Conservation (phyloP, 2,113 vertebrate genomes). For the Coracopsis vasa region DNA sequence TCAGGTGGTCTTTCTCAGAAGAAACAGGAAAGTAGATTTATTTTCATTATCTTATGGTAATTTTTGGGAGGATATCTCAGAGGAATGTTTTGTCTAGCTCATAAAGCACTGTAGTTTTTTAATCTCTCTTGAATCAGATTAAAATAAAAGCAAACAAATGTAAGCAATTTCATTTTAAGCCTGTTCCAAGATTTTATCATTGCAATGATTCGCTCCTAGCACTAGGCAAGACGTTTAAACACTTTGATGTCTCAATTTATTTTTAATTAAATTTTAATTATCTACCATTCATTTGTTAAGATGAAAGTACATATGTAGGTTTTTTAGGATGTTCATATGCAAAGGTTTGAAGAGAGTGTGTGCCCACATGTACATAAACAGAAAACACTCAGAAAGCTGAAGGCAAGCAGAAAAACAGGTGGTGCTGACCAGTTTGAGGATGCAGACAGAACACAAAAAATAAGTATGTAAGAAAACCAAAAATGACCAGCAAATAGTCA, state of each 20-base stretch:
- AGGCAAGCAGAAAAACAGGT: background rate
- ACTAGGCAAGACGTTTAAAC: background rate
- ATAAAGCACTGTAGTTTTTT: background rate
- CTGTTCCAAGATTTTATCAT: background rate
- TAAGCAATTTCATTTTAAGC: background rate
- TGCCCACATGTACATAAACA: background rate
- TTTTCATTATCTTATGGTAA: slow-evolving; percentile 12
- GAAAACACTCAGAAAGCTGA: background rate
- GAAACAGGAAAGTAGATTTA: background rate
- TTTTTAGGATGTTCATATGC: background rate
- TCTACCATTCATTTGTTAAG: background rate
- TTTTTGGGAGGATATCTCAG: background rate
- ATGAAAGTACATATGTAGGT: background rate
- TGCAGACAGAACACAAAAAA: background rate
- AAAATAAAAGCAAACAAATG: background rate
- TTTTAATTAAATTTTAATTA: slow-evolving; percentile 22
- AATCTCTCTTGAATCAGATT: background rate
- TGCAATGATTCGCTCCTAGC: background rate
- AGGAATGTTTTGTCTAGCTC: background rate
- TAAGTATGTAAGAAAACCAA: background rate
- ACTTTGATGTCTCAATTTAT: background rate
- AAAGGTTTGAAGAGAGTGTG: background rate
- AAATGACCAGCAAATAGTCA: fast-evolving
- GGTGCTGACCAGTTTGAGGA: background rate
- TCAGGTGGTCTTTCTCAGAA: background rate